Conservation (phyloP, 2,888 invertebrate genomes). For the Idaea biselata region DNA sequence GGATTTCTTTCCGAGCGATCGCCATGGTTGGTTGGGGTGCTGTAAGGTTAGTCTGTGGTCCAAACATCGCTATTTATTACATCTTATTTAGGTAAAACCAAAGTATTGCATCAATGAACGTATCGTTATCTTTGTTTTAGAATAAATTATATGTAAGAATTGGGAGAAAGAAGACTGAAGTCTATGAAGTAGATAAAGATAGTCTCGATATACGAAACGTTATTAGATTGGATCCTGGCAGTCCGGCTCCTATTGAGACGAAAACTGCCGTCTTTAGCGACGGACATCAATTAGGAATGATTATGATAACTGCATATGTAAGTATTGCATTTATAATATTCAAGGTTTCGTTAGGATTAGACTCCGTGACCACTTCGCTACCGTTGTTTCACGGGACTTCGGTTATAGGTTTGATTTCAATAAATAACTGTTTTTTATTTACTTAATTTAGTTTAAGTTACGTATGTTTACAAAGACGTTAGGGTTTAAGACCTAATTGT, state of each 20-base stretch:
- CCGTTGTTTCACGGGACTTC: too few species aligned
- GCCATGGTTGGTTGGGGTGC: conserved; percentile 91
- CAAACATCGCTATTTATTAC: background rate
- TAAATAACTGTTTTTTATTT: too few species aligned
- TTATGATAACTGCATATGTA: conserved; percentile 68
- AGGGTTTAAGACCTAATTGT: too few species aligned
- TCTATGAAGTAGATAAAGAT: conserved; percentile 69
- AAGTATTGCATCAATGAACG: too few species aligned
- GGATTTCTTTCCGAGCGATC: conserved; percentile 89
- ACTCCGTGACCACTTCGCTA: too few species aligned
- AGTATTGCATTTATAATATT: conserved; percentile 42
- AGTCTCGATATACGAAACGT: conserved; percentile 58
- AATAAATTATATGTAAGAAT: conserved; percentile 90
- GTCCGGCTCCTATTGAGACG: conserved; percentile 48
- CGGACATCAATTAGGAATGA: conserved; percentile 74
- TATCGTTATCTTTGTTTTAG: conserved; percentile 75
- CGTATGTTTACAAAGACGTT: conserved; percentile 9
- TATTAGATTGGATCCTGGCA: conserved; percentile 58
- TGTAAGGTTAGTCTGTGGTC: conserved; percentile 83
- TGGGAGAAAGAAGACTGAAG: conserved; percentile 72
- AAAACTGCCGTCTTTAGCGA: conserved; percentile 70
- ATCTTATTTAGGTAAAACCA: too few species aligned
- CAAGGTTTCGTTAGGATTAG: too few species aligned
- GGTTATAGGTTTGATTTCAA: too few species aligned
- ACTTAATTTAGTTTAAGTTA: too few species aligned